These are phyloP conservation scores for Leucoraja erinaceus DNA, from an alignment of 2,113 vertebrate genomes.

Conservation along the genomic window DNA sequence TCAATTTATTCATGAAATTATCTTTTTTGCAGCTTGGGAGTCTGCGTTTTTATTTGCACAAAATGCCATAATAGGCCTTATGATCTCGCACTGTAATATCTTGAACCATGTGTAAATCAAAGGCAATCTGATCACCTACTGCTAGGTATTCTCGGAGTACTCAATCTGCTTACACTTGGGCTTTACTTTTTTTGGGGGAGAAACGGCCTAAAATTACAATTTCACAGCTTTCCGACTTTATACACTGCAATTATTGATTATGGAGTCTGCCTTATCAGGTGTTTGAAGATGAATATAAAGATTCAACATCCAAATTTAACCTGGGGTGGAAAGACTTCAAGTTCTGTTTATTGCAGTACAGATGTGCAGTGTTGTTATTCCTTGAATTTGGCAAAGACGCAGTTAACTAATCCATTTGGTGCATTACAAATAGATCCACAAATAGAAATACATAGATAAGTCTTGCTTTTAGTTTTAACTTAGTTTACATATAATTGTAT, in stretches of 20 bases:
- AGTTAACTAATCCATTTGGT: not conserved
- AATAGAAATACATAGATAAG: not conserved
- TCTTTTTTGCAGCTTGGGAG: not conserved
- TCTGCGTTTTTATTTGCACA: conserved; percentile 13
- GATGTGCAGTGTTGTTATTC: not conserved
- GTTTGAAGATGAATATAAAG: not conserved
- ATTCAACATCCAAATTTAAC: not conserved
- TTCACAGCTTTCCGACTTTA: not conserved
- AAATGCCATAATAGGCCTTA: conserved; percentile 21
- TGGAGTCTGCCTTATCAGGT: not conserved
- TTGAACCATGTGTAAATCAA: not conserved
- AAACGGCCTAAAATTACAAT: not conserved
- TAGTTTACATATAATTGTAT: conserved; percentile 17
- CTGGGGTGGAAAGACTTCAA: not conserved
- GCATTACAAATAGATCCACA: not conserved
- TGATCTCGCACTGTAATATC: not conserved
- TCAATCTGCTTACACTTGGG: not conserved
- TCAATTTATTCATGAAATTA: not conserved
- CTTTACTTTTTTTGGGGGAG: not conserved
- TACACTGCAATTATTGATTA: conserved; percentile 6
- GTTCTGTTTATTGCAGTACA: not conserved
- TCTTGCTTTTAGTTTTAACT: conserved; percentile 19
- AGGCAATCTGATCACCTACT: not conserved
- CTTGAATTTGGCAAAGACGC: not conserved
- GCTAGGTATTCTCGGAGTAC: not conserved